phyloP scores from a whole-genome alignment of 2,113 vertebrate species.

The Lipotes vexillifer region DNA sequence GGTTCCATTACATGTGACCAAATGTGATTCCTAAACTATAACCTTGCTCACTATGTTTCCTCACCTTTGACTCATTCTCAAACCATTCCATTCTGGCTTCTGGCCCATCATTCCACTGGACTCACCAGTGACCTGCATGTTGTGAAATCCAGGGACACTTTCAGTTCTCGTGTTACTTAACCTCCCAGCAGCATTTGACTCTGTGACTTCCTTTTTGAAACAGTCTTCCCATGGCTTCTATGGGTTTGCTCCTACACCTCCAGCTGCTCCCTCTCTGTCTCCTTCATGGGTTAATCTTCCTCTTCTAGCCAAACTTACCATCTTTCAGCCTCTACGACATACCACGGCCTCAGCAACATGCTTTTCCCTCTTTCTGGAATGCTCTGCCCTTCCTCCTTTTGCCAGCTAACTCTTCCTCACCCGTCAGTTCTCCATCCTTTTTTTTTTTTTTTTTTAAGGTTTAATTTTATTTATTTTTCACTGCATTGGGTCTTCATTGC shows the following conservation, averaged over 20 bases:
- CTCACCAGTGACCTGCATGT: background rate
- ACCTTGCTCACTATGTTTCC: background rate
- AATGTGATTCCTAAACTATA: background rate
- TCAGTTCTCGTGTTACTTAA: background rate
- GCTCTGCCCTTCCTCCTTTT: background rate
- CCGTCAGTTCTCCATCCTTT: background rate
- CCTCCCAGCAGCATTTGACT: background rate
- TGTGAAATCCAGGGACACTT: slow-evolving; percentile 34
- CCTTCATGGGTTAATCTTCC: background rate
- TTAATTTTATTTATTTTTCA: too few relatives aligned
- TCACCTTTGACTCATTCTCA: background rate
- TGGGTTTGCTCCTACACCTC: background rate
- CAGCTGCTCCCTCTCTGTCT: background rate
- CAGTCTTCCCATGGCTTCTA: background rate
- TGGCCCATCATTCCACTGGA: background rate
- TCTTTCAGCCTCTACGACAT: background rate
- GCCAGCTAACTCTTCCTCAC: background rate
- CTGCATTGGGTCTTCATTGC: too few relatives aligned
- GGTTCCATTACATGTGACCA: background rate
- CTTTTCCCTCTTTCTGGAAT: background rate
- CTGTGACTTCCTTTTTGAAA: slow-evolving; percentile 3
- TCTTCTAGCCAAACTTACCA: background rate
- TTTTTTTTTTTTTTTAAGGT: too few relatives aligned
- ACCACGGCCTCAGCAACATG: background rate
- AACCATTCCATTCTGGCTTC: background rate